Evolutionary conservation across 2,113 vertebrate genomes (phyloP), one percentile per base, ranked within the genome.

Genomic region (Brevimyrus niger): DNA sequence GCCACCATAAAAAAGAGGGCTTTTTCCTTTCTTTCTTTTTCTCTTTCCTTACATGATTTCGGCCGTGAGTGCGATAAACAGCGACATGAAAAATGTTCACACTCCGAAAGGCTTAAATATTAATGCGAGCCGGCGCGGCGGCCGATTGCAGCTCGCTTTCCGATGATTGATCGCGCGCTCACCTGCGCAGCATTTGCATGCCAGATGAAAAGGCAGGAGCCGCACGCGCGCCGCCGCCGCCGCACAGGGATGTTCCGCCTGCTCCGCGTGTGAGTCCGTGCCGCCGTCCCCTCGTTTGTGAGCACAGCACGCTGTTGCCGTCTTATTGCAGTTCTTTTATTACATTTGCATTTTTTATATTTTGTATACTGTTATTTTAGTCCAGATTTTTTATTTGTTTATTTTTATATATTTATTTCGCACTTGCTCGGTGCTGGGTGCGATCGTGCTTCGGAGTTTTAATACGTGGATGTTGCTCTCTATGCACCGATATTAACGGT

Each of bases 121-220:
- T 92, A 94, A 95, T 95, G 93, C 91, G 92, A 92, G 94, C 92
- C 93, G 90, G 93, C 91, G 93, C 94, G 91, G 94, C 93, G 94
- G 94, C 93, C 93, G 92, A 95, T 95, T 94, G 91, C 92, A 94
- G 94, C 94, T 92, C 90, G 92, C 93, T 94, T 93, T 91, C 94
- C 95, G 94, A 95, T 96, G 94, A 96, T 95, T 93, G 94, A 95
- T 95, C 94, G 94, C 93, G 89, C 92, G 93, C 94, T 95, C 94
- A 93, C 93, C 93, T 92, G 93, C 92, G 92, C 93, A 92, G 93
- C 93, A 96, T 96, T 96, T 96, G 95, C 95, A 96, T 95, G 94
- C 93, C 92, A 94, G 93, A 95, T 95, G 95, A 95, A 96, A 95
- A 90, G 91, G 91, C 91, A 91, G 89, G 93, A 94, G 94, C 95